Base-by-base conservation (phyloP, 2,888 invertebrate genomes). In the Volucella inanis region DNA sequence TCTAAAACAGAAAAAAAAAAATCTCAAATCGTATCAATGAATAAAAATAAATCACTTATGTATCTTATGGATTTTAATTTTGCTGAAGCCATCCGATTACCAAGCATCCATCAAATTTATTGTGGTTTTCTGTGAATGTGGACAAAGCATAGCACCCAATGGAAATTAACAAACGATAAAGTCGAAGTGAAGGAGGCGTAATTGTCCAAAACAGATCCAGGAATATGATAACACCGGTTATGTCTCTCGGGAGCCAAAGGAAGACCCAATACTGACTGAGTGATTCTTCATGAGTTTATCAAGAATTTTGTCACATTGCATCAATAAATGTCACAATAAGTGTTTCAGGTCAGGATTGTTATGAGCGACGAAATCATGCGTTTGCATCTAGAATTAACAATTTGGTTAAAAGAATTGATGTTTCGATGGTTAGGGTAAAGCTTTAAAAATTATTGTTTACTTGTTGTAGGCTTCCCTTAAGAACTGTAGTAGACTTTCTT, bases 251-350 rank as follows among this genome's bases (percentile, higher is more conserved):
- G 61, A 65, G 41, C 4, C 6, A 67, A 49, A 64, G 31, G 68
- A 55, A 65, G 57, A 50, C 43, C 71, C 55, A 45, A 64, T 39
- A 65, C 39, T 22, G 22, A 38, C 55, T 64, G 64, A 76, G 55
- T 62, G 61, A 85, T 85, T 80, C 80, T 76, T 85, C 65, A 80
- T 80, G 76, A 80, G 76, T 47, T 84, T 85, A 85, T 85, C 80
- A 62, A 80, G 38, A 50, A 85, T 85, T 76, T 80, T 85, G 84
- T 85, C 84, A 85, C 84, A 71, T 80, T 71, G 39, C 76, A 85
- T 85, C 80, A 85, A 85, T 85, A 85, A 85, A 85, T 75, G 84
- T 80, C 84, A 85, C 75, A 61, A 75, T 41, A 39, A 47, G 50
- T 41, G 79, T 70, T 79, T 75, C 70, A 75, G 75, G 70, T 55